Evolutionary conservation across 2,113 vertebrate genomes (phyloP), one percentile per base, ranked within the genome.

Genomic region (Phyllopteryx taeniolatus): DNA sequence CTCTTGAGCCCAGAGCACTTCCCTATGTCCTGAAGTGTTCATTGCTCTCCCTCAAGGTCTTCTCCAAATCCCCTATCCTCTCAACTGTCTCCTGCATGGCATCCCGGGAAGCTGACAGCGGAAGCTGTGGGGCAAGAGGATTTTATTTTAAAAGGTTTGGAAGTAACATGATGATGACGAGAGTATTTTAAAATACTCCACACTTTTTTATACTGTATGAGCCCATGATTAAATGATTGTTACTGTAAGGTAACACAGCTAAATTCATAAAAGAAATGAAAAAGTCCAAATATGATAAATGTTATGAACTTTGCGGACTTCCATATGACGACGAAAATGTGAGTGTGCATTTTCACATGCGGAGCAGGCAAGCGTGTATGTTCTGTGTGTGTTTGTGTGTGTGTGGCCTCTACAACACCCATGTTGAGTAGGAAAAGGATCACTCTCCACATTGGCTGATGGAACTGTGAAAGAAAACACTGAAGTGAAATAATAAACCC

Each of bases 1-100:
- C 77, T 94, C 90, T 80, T 92, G 90, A 0, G 84, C 88, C 89
- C 91, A 91, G 56, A 92, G 86, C 78, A 84, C 68, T 82, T 93
- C 91, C 76, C 90, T 90, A 71, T 89, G 91, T 54, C 92, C 85
- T 0, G 89, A 90, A 66, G 86, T 91, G 80, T 87, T 89, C 89
- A 91, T 90, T 39, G 85, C 89, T 93, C 51, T 94, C 91, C 72
- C 85, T 89, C 79, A 93, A 86, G 39, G 87, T 83, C 76, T 56
- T 77, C 86, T 93, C 92, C 90, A 93, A 62, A 82, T 91, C 88
- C 73, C 85, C 78, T 82, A 93, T 92, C 60, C 80, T 76, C 72
- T 91, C 86, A 4, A 86, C 81, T 8, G 89, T 93, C 83, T 91
- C 84, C 71, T 77, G 83, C 78, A 89, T 75, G 71, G 88, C 83